These are phyloP conservation scores for Solenodon paradoxus DNA, from an alignment of 2,113 vertebrate species.

Conservation along the genomic window DNA sequence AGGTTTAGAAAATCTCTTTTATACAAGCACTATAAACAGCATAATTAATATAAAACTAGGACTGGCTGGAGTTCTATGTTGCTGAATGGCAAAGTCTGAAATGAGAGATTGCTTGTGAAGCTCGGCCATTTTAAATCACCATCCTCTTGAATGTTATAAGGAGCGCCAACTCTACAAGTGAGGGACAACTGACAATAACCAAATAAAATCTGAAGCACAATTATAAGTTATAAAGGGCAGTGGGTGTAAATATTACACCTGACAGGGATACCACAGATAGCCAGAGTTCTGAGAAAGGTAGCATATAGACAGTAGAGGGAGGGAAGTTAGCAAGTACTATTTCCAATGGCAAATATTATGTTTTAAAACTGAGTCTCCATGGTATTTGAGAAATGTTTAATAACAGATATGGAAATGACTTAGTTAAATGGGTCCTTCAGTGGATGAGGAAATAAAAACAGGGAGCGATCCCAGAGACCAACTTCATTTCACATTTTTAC, in stretches of 20 bases:
- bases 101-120: background rate
- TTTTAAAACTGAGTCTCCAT: slow-evolving; percentile 6
- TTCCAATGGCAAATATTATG: slow-evolving; percentile 22
- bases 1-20: slow-evolving; percentile 1
- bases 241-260: background rate
- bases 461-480: background rate
- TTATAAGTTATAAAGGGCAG: background rate
- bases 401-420: background rate
- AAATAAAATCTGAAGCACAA: slow-evolving; percentile 27
- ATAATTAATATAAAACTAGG: background rate
- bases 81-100: background rate
- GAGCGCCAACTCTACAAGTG: background rate
- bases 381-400: slow-evolving; percentile 33
- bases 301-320: background rate
- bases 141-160: background rate
- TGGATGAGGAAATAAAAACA: background rate
- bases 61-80: background rate
- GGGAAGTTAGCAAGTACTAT: background rate
- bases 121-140: background rate
- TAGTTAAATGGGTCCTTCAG: background rate
- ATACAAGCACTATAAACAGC: background rate
- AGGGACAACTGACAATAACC: background rate
- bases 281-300: background rate
- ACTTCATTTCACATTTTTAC: slow-evolving; percentile 46
- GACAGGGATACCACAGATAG: background rate